Evolutionary conservation across 2,113 vertebrate genomes (phyloP).

Genomic region (human (Homo sapiens)): GRCh38 chr2:51297501-51298000

Average conservation of each 20-base stretch:
- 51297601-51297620: background rate
- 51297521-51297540: background rate
- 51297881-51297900: background rate
- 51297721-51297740: background rate
- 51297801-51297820: background rate
- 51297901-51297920: background rate
- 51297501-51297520: background rate
- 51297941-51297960: background rate
- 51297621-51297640: background rate
- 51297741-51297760: background rate
- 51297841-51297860: background rate
- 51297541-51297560: background rate
- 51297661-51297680: background rate
- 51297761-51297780: background rate
- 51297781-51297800: background rate
- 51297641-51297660: background rate
- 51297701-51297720: background rate
- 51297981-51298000: conserved; percentile 1
- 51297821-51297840: background rate
- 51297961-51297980: background rate
- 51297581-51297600: background rate
- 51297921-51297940: background rate
- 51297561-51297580: background rate
- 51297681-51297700: background rate
- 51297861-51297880: background rate